Evolutionary conservation across 2,797 vertebrate species (phyloP).

Genomic region (Hippopotamyrus pictus): DNA sequence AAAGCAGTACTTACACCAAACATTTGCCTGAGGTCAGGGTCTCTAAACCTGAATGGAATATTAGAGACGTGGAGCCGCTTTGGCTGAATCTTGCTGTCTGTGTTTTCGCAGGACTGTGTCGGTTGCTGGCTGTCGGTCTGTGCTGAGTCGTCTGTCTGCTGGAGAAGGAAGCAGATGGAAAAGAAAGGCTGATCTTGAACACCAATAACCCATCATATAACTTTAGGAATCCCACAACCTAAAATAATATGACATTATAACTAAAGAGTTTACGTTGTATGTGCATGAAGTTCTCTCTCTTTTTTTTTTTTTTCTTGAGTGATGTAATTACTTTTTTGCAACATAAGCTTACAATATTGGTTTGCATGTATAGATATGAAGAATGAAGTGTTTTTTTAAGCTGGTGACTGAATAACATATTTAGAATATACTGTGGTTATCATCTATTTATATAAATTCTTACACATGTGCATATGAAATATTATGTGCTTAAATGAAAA

Average conservation of each 20-base stretch:
- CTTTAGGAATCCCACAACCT: background rate
- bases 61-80: constrained; percentile 95
- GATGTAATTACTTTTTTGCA: background rate
- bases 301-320: background rate
- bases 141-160: constrained; percentile 92
- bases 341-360: background rate
- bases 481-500: background rate
- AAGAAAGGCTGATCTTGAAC: background rate
- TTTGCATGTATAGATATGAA: background rate
- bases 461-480: background rate
- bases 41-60: constrained; percentile 94
- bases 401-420: background rate
- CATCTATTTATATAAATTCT: background rate
- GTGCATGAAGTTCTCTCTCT: background rate
- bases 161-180: constrained; percentile 42
- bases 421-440: background rate
- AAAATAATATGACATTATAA: background rate
- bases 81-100: constrained; percentile 89
- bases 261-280: background rate
- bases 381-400: background rate
- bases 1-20: constrained; percentile 80
- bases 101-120: constrained; percentile 82
- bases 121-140: constrained; percentile 83
- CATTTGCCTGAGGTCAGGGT: constrained; percentile 96
- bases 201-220: background rate